Evolutionary conservation across 2,113 vertebrate genomes (phyloP), one percentile per base, ranked within the genome.

Genomic region (Corydoras maculifer): DNA sequence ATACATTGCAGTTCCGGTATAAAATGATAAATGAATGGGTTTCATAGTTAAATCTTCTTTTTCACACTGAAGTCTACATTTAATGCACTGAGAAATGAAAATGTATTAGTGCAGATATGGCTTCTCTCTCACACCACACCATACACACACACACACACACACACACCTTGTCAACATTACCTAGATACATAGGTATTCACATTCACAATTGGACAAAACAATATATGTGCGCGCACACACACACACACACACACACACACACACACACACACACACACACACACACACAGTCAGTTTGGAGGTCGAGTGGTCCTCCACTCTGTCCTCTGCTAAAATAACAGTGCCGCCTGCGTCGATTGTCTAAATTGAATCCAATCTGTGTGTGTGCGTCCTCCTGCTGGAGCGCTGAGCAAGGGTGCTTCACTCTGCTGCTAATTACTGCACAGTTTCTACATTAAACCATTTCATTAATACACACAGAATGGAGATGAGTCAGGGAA

Each of bases 261-360:
- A 65, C 48, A 51, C 25, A 9, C 9, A n/a, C 72, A 35, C 68
- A 73, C 53, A 74, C 54, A 65, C 48, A 51, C 25, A 9, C 9
- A n/a, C 72, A 63, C 18, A 66, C 78, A 81, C 81, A 81, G 83
- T 77, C 84, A 76, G 73, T 68, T 58, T 76, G 76, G 75, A 68
- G 86, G 85, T 88, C 75, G 82, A 90, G 88, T 84, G 84, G 81
- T 83, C 77, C 87, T 89, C 81, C 72, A 79, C 62, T 50, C 29
- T 77, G 82, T 86, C 84, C 87, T 78, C 59, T 83, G 85, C 80
- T 84, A 85, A 82, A 90, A 89, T 88, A 89, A 90, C 83, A 86
- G 86, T 85, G 79, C 82, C 78, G 73, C 54, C 78, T 78, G 84
- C 82, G 74, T 75, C 80, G 74, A 80, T 81, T 82, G 81, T 65